Conservation (phyloP, 2,113 vertebrate genomes). For the Odontophorus gujanensis region DNA sequence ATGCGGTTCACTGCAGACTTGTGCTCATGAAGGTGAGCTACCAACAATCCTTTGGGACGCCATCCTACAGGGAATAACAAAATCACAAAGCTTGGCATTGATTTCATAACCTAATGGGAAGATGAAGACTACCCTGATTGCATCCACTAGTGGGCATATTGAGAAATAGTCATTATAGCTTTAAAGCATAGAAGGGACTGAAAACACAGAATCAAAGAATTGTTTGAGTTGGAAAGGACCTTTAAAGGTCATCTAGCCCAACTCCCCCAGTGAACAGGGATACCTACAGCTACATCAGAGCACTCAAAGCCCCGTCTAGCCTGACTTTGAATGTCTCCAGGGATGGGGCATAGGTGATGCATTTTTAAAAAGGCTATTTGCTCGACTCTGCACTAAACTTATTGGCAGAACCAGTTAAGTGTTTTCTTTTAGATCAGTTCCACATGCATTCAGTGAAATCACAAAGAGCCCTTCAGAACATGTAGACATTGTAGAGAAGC, state of each 20-base stretch:
- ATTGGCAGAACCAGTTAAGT: background rate
- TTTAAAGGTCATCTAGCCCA: too few relatives aligned
- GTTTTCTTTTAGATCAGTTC: background rate
- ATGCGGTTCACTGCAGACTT: constrained; percentile 95
- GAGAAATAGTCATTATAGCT: background rate
- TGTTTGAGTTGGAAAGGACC: too few relatives aligned
- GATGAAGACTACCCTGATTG: background rate
- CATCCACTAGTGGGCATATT: background rate
- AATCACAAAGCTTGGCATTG: background rate
- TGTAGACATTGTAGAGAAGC: background rate
- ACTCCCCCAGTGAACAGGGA: too few relatives aligned
- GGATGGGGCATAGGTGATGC: background rate
- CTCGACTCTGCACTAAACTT: background rate
- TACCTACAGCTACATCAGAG: too few relatives aligned
- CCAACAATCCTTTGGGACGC: constrained; percentile 94
- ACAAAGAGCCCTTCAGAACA: background rate
- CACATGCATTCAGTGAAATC: background rate
- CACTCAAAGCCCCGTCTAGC: too few relatives aligned
- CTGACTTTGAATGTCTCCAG: too few relatives aligned
- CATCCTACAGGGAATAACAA: constrained; percentile 82
- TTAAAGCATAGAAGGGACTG: background rate
- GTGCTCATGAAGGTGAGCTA: constrained; percentile 98
- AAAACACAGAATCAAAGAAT: background rate
- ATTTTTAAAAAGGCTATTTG: background rate
- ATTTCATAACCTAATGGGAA: background rate